A percentile compares a stretch with the other conserved stretches of the same genome.
Evolutionary conservation across 2,113 vertebrate species (phyloP).

Genomic region (Pogona vitticeps): DNA sequence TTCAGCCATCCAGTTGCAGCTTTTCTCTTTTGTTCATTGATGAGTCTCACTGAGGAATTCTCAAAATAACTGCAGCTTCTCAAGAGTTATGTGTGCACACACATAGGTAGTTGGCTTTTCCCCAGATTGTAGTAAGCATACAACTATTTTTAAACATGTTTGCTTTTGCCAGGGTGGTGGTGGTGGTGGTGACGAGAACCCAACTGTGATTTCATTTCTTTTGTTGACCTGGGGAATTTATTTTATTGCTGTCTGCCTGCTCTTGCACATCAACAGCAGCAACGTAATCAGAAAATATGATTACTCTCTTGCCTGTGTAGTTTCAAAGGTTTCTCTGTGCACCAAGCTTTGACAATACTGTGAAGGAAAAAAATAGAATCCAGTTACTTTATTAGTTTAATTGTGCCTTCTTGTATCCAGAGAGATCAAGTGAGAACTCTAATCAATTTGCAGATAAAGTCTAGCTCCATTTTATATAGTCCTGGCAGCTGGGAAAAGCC

Average conservation of each 20-base stretch:
- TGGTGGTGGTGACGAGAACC: not conserved
- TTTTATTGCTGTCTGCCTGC: slow-evolving; percentile 38
- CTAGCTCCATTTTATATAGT: slow-evolving; percentile 34
- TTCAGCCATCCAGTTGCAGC: not conserved
- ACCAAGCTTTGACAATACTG: slow-evolving; percentile 23
- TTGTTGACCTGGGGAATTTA: slow-evolving; percentile 8
- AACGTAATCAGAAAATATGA: slow-evolving; percentile 41
- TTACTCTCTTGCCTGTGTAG: slow-evolving; percentile 36
- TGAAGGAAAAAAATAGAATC: not conserved
- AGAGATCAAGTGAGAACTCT: slow-evolving; percentile 36
- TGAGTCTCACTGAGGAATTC: slow-evolving; percentile 42
- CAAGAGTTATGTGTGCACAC: slow-evolving; percentile 23
- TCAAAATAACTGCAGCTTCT: slow-evolving; percentile 50
- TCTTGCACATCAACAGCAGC: slow-evolving; percentile 44
- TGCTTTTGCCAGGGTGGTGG: not conserved
- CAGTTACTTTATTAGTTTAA: slow-evolving; percentile 55
- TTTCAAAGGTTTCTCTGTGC: slow-evolving; percentile 41
- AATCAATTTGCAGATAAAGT: slow-evolving; percentile 53
- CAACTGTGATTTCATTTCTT: slow-evolving; percentile 28
- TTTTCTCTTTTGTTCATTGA: not conserved
- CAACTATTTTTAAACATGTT: slow-evolving; percentile 25
- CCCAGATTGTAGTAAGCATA: slow-evolving; percentile 51
- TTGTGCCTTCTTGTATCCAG: not conserved
- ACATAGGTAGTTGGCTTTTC: slow-evolving; percentile 31
- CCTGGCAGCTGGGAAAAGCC: slow-evolving; percentile 29